Evolutionary conservation across 2,888 invertebrate species (phyloP).

Genomic region (Ochropleura leucogaster): DNA sequence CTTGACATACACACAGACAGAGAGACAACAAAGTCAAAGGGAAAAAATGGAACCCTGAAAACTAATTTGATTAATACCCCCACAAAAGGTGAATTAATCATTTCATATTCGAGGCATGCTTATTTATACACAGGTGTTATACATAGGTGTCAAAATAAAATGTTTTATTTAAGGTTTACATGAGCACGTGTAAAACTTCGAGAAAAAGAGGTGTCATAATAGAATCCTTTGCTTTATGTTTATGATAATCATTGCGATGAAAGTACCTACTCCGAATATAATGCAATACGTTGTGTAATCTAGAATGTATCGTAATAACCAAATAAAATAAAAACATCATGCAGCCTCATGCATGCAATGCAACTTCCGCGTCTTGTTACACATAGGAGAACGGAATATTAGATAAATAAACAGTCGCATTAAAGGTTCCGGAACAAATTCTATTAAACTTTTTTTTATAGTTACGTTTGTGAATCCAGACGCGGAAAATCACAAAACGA

Average conservation of each 20-base stretch:
- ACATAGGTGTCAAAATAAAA: no score
- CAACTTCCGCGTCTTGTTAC: slow-evolving; percentile 52
- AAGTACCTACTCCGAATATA: slow-evolving; percentile 36
- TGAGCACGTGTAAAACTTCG: not conserved
- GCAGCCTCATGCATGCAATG: slow-evolving; percentile 42
- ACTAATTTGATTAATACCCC: not conserved
- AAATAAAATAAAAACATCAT: slow-evolving; percentile 47
- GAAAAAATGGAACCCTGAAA: no score
- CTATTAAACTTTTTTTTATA: slow-evolving; percentile 20
- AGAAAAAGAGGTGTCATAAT: not conserved
- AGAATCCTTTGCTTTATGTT: not conserved
- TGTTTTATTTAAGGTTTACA: no score
- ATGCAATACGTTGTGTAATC: slow-evolving; percentile 48
- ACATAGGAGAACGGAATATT: slow-evolving; percentile 37
- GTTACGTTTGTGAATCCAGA: slow-evolving; percentile 48
- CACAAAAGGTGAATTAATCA: not conserved
- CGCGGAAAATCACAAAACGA: slow-evolving; percentile 64
- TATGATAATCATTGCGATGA: slow-evolving; percentile 30
- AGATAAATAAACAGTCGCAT: slow-evolving; percentile 13
- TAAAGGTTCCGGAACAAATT: slow-evolving; percentile 50
- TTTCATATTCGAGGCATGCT: not conserved
- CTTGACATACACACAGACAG: no score
- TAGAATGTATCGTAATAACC: slow-evolving; percentile 34
- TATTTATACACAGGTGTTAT: no score
- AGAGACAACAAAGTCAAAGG: no score